Evolutionary conservation across 2,113 vertebrate genomes (phyloP).

Genomic region (Elachura formosa): DNA sequence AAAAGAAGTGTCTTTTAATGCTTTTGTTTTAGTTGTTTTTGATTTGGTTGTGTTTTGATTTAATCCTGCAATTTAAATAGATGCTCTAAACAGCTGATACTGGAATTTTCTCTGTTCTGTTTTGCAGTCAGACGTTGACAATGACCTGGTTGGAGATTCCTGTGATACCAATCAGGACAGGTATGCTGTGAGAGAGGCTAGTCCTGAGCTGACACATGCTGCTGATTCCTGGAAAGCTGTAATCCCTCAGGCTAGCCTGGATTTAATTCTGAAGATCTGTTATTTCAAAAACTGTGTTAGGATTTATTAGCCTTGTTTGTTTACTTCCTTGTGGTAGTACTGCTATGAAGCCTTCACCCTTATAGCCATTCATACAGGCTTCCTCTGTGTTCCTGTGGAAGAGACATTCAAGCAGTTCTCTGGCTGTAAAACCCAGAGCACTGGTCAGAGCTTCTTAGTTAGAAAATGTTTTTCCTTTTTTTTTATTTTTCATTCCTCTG

Average conservation of each 20-base stretch:
- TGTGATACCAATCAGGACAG: conserved; percentile 98
- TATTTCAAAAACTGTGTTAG: neutral
- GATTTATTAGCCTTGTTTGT: neutral
- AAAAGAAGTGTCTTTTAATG: neutral
- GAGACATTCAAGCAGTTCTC: neutral
- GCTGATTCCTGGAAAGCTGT: neutral
- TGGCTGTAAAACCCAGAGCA: neutral
- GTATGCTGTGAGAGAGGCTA: conserved; percentile 66
- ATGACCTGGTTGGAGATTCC: conserved; percentile 93
- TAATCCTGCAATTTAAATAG: neutral
- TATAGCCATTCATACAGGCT: neutral
- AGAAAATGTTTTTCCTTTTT: neutral
- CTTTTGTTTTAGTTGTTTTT: neutral
- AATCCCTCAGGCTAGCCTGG: neutral
- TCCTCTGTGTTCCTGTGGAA: neutral
- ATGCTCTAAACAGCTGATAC: neutral
- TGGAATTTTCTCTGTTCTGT: conserved; percentile 14
- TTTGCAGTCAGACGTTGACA: conserved; percentile 89
- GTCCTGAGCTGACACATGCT: neutral
- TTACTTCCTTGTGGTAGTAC: neutral
- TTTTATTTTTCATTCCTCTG: neutral
- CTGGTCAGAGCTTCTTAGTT: neutral
- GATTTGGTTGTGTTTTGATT: neutral
- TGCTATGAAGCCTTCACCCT: neutral
- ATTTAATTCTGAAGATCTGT: neutral